Percentiles rank a stretch among this genome's conserved stretches.
Evolutionary conservation across 2,888 invertebrate species (phyloP).

Genomic region (Stegana nigrithorax): DNA sequence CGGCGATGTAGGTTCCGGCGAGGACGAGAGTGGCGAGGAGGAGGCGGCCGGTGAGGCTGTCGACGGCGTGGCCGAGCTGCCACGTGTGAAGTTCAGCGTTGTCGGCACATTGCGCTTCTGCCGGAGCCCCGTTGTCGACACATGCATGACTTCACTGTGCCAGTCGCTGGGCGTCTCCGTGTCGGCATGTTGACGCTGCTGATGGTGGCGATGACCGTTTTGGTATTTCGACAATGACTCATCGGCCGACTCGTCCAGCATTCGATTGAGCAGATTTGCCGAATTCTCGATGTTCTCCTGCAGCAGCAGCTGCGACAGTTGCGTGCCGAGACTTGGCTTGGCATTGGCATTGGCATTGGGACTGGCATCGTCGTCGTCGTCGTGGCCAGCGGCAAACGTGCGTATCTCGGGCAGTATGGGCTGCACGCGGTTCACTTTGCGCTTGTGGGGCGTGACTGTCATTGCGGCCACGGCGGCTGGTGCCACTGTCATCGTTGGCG

Average conservation of each 20-base stretch:
- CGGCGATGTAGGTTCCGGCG: slow-evolving; percentile 48
- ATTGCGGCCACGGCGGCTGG: too few relatives aligned
- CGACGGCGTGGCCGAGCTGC: slow-evolving; percentile 58
- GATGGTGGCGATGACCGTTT: too few relatives aligned
- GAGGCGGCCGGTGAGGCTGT: slow-evolving; percentile 49
- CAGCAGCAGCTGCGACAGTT: slow-evolving; percentile 45
- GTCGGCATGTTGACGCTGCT: slow-evolving; percentile 14
- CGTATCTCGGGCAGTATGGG: slow-evolving; percentile 52
- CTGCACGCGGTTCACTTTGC: slow-evolving; percentile 59
- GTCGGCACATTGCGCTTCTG: slow-evolving; percentile 30
- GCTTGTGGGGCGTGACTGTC: slow-evolving; percentile 28
- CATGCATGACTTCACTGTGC: slow-evolving; percentile 44
- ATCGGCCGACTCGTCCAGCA: slow-evolving; percentile 47
- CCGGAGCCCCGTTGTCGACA: slow-evolving; percentile 33
- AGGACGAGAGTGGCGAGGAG: slow-evolving; percentile 46
- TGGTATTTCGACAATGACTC: too few relatives aligned
- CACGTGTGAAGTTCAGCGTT: slow-evolving; percentile 37
- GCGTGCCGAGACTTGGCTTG: slow-evolving; percentile 42
- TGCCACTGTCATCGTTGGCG: too few relatives aligned
- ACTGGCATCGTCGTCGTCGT: not conserved
- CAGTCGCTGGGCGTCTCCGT: slow-evolving; percentile 34
- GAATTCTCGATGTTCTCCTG: slow-evolving; percentile 62
- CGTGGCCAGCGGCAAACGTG: slow-evolving; percentile 38
- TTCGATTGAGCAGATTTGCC: slow-evolving; percentile 53
- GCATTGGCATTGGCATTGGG: slow-evolving; percentile 23